Evolutionary conservation across 2,113 vertebrate genomes (phyloP).

Genomic region (Pyrgilauda ruficollis): DNA sequence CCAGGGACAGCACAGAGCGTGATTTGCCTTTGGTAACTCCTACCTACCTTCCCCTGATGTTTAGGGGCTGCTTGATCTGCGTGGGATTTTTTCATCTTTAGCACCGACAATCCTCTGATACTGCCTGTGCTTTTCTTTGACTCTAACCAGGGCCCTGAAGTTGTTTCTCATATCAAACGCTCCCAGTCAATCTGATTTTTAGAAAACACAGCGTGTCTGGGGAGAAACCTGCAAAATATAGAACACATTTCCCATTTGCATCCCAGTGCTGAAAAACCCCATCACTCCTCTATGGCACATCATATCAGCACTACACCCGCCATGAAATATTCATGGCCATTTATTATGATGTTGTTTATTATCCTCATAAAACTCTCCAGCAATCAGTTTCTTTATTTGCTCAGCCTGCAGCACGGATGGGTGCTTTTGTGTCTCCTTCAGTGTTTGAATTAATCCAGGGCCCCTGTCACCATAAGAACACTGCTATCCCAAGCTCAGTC

Average conservation of each 20-base stretch:
- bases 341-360: conserved; percentile 44
- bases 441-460: not conserved
- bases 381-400: conserved; percentile 18
- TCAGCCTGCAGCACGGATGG: not conserved
- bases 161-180: conserved; percentile 46
- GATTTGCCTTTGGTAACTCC: not conserved
- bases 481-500: not conserved
- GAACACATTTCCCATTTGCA: conserved; percentile 47
- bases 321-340: conserved; percentile 62
- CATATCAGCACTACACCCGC: not conserved
- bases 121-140: not conserved
- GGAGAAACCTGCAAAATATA: conserved; percentile 42
- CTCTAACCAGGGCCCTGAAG: conserved; percentile 9
- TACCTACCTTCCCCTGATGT: not conserved
- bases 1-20: not conserved
- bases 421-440: not conserved
- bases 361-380: conserved; percentile 30
- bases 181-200: conserved; percentile 37
- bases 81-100: not conserved
- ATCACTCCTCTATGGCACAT: conserved; percentile 8
- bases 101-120: not conserved
- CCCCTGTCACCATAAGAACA: rapidly evolving
- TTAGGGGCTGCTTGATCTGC: not conserved
- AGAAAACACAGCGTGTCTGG: conserved; percentile 6
- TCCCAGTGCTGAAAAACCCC: not conserved